Conservation (phyloP, 2,888 invertebrate genomes). For the Ectobius pallidus region DNA sequence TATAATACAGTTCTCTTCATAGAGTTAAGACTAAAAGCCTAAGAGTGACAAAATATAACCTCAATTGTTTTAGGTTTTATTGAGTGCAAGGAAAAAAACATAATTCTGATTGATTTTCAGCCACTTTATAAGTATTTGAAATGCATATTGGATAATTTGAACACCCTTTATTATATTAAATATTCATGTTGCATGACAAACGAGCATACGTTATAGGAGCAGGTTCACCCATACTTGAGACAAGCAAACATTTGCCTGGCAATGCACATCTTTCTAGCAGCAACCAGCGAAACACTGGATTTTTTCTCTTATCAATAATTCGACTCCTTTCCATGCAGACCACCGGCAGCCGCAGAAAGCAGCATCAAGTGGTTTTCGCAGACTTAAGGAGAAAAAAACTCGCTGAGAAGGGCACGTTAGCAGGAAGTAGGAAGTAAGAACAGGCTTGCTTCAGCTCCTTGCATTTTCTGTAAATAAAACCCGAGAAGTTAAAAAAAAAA, state of each 20-base stretch:
- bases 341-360: too few relatives aligned
- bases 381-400: too few relatives aligned
- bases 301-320: slow-evolving; percentile 5
- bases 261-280: background rate
- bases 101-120: too few relatives aligned
- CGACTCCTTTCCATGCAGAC: background rate
- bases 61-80: too few relatives aligned
- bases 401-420: background rate
- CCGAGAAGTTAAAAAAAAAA: too few relatives aligned
- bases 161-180: background rate
- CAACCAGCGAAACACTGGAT: background rate
- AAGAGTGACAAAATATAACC: too few relatives aligned
- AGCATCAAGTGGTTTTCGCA: background rate
- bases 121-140: too few relatives aligned
- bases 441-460: background rate
- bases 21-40: too few relatives aligned
- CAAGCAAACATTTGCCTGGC: background rate
- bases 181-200: slow-evolving; percentile 4
- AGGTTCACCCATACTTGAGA: background rate
- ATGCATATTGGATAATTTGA: too few relatives aligned
- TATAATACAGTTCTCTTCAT: too few relatives aligned
- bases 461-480: too few relatives aligned
- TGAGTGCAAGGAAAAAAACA: too few relatives aligned
- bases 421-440: background rate
- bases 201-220: background rate